Evolutionary conservation across 2,888 invertebrate species (phyloP).

Genomic region (Scaptomyza cyrtandrae): DNA sequence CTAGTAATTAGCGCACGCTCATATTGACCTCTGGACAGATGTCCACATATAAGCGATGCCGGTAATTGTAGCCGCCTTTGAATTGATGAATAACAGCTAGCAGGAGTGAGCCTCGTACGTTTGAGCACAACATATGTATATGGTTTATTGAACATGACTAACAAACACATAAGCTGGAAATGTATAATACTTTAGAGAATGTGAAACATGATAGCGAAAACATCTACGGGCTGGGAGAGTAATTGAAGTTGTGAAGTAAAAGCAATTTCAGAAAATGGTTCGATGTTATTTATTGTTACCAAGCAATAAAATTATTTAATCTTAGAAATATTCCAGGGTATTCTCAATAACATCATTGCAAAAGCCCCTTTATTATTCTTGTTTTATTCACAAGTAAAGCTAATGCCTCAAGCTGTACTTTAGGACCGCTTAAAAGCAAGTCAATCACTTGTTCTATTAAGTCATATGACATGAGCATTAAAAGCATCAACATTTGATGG

Average conservation of each 20-base stretch:
- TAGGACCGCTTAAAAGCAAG: conserved; percentile 13
- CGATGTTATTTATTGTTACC: too few species aligned
- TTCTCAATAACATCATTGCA: neutral
- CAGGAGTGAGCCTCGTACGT: conserved; percentile 7
- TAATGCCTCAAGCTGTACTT: conserved; percentile 1
- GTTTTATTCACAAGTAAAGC: conserved; percentile 3
- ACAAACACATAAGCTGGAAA: neutral
- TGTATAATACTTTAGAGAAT: neutral
- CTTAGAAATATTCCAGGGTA: neutral
- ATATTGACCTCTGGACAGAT: conserved; percentile 57
- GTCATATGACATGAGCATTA: conserved; percentile 31
- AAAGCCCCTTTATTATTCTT: too few species aligned
- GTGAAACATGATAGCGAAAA: too few species aligned
- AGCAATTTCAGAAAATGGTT: too few species aligned
- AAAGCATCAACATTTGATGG: conserved; percentile 1
- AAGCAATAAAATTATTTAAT: too few species aligned
- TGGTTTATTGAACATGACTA: neutral
- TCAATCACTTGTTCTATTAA: conserved; percentile 33
- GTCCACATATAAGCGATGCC: conserved; percentile 9
- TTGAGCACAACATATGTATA: neutral
- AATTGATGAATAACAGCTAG: conserved; percentile 55
- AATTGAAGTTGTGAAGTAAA: too few species aligned
- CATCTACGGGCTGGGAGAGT: too few species aligned
- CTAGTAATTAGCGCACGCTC: conserved; percentile 59
- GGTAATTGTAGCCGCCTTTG: conserved; percentile 51